A percentile compares a stretch with the other conserved stretches of the same genome.
phyloP scores from a whole-genome alignment of 1,140 invertebrate genomes.

The Asobara japonica region DNA sequence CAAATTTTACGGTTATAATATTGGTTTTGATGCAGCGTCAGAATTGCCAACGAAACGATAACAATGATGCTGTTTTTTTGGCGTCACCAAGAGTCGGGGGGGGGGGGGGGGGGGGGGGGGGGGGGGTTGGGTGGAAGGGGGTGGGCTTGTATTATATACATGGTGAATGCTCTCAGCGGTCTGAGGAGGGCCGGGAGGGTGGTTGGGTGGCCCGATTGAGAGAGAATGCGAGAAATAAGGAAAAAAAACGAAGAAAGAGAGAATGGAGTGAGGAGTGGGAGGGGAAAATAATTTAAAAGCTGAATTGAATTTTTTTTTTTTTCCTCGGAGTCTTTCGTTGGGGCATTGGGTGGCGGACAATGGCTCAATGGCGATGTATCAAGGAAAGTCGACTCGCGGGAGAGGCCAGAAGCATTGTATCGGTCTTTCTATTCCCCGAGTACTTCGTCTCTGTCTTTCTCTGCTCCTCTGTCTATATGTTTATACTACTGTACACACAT shows the following conservation, averaged over 20 bases:
- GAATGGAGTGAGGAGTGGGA: conserved; percentile 29
- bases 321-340: conserved; percentile 65
- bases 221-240: conserved; percentile 42
- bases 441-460: conserved; percentile 43
- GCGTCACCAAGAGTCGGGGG: background rate
- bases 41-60: background rate
- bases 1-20: conserved; percentile 4
- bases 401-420: conserved; percentile 65
- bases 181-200: background rate
- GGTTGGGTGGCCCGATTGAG: conserved; percentile 21
- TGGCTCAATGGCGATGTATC: conserved; percentile 68
- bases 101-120: background rate
- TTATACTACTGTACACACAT: conserved; percentile 30
- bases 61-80: conserved; percentile 4
- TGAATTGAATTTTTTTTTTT: conserved; percentile 68
- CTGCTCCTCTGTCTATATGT: conserved; percentile 23
- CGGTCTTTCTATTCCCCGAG: conserved; percentile 58
- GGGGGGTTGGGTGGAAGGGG: background rate
- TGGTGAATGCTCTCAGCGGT: conserved; percentile 32
- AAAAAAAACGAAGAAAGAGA: conserved; percentile 15
- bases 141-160: conserved; percentile 27
- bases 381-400: conserved; percentile 67
- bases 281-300: conserved; percentile 67
- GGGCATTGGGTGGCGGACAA: conserved; percentile 67
- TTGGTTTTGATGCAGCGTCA: conserved; percentile 1